These are phyloP conservation scores for Triplophysa dalaica DNA, from an alignment of 2,113 vertebrate genomes.

Conservation along the genomic window DNA sequence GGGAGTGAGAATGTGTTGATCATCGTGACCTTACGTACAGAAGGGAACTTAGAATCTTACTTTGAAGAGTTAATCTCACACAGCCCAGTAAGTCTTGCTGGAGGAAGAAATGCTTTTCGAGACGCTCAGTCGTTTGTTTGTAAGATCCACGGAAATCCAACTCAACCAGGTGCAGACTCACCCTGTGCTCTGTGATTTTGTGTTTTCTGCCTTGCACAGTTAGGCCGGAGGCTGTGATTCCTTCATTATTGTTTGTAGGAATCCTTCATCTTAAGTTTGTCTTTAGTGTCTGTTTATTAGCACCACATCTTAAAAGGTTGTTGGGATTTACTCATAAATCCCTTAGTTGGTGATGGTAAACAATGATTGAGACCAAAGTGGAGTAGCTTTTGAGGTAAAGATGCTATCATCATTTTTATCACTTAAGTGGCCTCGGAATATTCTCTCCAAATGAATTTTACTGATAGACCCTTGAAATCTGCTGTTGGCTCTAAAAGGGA, in stretches of 20 bases:
- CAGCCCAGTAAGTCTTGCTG: slow-evolving; percentile 23
- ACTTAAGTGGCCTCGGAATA: no score
- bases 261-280: slow-evolving; percentile 27
- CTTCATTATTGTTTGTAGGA: slow-evolving; percentile 21
- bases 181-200: slow-evolving; percentile 48
- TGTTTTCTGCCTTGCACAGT: slow-evolving; percentile 14
- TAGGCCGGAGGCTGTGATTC: slow-evolving; percentile 17
- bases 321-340: background rate
- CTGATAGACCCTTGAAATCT: background rate
- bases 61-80: background rate
- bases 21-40: no score
- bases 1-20: no score
- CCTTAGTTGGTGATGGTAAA: slow-evolving; percentile 11
- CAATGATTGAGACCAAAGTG: slow-evolving; percentile 15
- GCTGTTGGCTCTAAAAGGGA: background rate
- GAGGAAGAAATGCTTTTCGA: background rate
- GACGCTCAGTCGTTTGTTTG: slow-evolving; percentile 16
- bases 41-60: slow-evolving; percentile 24
- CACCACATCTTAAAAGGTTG: background rate
- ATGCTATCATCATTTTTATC: no score
- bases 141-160: slow-evolving; percentile 57
- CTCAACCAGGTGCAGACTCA: slow-evolving; percentile 44
- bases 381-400: background rate
- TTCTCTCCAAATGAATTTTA: background rate
- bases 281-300: slow-evolving; percentile 7